phyloP scores from a whole-genome alignment of 2,888 invertebrate species.

The Cheiracanthium punctorium region DNA sequence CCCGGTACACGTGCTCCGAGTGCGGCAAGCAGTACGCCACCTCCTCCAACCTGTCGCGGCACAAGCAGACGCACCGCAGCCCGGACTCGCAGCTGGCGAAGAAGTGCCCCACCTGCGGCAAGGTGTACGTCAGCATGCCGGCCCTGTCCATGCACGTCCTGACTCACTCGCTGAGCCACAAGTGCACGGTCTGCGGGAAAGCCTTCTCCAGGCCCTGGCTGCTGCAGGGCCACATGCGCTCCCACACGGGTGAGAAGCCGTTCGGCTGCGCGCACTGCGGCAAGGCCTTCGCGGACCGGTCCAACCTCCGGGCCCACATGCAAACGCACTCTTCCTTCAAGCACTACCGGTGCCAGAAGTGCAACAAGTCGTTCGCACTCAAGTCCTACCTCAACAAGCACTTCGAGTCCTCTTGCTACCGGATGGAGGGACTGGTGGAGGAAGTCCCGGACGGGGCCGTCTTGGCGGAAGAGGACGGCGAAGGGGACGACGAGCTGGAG shows the following conservation, averaged over 20 bases:
- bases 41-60: constrained; percentile 89
- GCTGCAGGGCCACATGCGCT: constrained; percentile 90
- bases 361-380: constrained; percentile 92
- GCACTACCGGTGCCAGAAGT: constrained; percentile 89
- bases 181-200: constrained; percentile 90
- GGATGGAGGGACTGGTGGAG: constrained; percentile 44
- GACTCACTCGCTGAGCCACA: constrained; percentile 88
- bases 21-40: constrained; percentile 95
- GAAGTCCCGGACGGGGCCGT: neutral
- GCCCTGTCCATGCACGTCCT: constrained; percentile 91
- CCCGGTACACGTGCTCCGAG: constrained; percentile 85
- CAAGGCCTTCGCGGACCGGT: constrained; percentile 94
- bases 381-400: constrained; percentile 97
- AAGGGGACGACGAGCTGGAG: constrained; percentile 39
- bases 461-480: constrained; percentile 21
- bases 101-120: constrained; percentile 89
- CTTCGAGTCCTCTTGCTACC: constrained; percentile 80
- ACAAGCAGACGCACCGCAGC: constrained; percentile 93
- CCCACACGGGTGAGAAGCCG: constrained; percentile 93
- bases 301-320: constrained; percentile 94
- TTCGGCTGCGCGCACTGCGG: constrained; percentile 94
- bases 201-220: constrained; percentile 92
- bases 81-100: constrained; percentile 85
- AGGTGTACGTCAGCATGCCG: constrained; percentile 91
- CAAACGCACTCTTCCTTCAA: constrained; percentile 94